Percentiles rank a stretch among this genome's conserved stretches.
These are phyloP conservation scores for Limnephilus marmoratus DNA, from an alignment of 2,888 invertebrate species.

Conservation along the genomic window DNA sequence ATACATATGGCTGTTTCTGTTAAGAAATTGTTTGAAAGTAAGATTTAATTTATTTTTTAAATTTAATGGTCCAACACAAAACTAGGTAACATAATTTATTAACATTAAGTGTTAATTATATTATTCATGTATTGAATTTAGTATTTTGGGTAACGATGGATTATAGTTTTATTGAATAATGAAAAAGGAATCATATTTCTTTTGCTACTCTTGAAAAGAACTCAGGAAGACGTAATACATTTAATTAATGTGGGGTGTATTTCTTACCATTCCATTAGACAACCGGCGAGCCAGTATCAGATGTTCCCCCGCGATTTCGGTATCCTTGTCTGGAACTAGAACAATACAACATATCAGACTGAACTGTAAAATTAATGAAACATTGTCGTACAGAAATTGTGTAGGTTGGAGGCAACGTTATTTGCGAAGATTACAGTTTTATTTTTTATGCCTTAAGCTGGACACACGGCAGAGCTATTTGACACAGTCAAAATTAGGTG, in stretches of 20 bases:
- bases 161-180: neutral
- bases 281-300: constrained; percentile 40
- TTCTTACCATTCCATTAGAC: constrained; percentile 54
- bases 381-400: neutral
- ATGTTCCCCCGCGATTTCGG: constrained; percentile 42
- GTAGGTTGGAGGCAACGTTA: neutral
- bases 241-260: neutral
- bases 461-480: too few relatives aligned
- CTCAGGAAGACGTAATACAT: neutral
- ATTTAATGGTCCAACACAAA: too few relatives aligned
- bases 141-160: neutral
- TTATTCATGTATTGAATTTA: too few relatives aligned
- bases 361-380: neutral
- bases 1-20: too few relatives aligned
- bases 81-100: too few relatives aligned
- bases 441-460: too few relatives aligned
- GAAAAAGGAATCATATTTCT: neutral
- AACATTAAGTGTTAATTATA: too few relatives aligned
- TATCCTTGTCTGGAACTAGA: constrained; percentile 50
- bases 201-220: neutral
- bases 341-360: neutral
- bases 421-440: too few relatives aligned
- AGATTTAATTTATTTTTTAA: too few relatives aligned
- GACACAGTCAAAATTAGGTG: too few relatives aligned
- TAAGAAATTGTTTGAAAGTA: too few relatives aligned